A percentile compares a stretch with the other conserved stretches of the same genome.
phyloP scores from a whole-genome alignment of 2,113 vertebrate genomes.

The Menura novaehollandiae region DNA sequence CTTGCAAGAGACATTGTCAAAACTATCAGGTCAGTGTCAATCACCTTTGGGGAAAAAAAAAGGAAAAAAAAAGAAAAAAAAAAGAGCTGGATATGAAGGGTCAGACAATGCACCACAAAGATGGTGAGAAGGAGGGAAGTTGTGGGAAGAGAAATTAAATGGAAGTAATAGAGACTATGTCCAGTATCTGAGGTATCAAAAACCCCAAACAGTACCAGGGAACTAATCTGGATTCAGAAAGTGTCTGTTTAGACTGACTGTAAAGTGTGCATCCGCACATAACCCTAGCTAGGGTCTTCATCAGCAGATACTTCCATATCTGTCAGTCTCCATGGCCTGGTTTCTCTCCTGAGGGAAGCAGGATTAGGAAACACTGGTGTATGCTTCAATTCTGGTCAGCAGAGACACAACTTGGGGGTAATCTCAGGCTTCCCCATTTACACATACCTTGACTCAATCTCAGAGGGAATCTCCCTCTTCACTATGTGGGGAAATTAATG shows the following conservation, averaged over 20 bases:
- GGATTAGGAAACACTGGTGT: background rate
- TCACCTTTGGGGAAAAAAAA: background rate
- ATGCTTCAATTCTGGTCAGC: background rate
- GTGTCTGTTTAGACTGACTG: background rate
- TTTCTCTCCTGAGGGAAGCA: background rate
- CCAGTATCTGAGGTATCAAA: background rate
- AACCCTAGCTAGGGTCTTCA: background rate
- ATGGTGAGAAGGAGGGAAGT: background rate
- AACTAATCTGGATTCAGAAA: background rate
- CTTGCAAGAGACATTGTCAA: background rate
- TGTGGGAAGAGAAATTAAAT: background rate
- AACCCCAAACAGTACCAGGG: background rate
- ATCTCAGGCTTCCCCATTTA: background rate
- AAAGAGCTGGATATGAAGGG: background rate
- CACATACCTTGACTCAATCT: background rate
- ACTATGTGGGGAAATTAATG: background rate
- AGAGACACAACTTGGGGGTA: background rate
- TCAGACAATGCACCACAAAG: background rate
- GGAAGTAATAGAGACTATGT: background rate
- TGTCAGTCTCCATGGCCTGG: background rate
- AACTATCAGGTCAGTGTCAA: background rate
- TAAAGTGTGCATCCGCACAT: background rate
- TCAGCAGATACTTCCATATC: background rate
- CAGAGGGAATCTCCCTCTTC: background rate
- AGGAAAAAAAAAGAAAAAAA: background rate